Evolutionary conservation across 2,888 invertebrate species (phyloP).

Genomic region (Noctua janthina): DNA sequence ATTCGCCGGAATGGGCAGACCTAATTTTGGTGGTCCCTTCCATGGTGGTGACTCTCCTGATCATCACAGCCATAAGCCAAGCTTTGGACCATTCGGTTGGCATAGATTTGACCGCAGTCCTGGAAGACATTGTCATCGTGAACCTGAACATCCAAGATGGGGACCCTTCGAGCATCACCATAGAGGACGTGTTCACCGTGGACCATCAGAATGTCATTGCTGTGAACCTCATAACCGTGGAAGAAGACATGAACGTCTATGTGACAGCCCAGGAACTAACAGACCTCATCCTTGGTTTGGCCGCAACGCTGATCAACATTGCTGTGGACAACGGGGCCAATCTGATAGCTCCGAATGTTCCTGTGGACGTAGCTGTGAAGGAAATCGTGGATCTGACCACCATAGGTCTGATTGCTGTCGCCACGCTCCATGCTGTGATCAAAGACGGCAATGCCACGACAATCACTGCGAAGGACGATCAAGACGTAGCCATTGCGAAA

Average conservation of each 20-base stretch:
- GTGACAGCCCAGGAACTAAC: background rate
- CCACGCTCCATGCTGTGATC: background rate
- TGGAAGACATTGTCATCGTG: conserved; percentile 1
- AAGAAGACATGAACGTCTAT: conserved; percentile 6
- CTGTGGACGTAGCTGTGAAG: conserved; percentile 1
- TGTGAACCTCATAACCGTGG: background rate
- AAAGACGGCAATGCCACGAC: background rate
- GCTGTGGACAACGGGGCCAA: background rate
- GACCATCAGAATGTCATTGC: background rate
- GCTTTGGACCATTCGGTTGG: conserved; percentile 4
- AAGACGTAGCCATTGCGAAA: background rate
- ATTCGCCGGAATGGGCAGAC: conserved; percentile 44
- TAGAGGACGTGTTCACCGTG: background rate
- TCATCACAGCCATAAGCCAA: background rate
- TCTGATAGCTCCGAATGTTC: background rate
- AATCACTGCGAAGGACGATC: background rate
- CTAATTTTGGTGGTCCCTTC: background rate
- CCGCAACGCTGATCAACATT: background rate
- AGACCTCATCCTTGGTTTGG: conserved; percentile 23
- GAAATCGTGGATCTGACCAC: background rate
- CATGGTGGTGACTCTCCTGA: background rate
- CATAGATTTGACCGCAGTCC: background rate
- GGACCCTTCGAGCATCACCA: background rate
- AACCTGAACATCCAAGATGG: background rate
- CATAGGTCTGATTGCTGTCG: background rate